phyloP scores from a whole-genome alignment of 2,113 vertebrate species.

The Lamprotornis superbus region DNA sequence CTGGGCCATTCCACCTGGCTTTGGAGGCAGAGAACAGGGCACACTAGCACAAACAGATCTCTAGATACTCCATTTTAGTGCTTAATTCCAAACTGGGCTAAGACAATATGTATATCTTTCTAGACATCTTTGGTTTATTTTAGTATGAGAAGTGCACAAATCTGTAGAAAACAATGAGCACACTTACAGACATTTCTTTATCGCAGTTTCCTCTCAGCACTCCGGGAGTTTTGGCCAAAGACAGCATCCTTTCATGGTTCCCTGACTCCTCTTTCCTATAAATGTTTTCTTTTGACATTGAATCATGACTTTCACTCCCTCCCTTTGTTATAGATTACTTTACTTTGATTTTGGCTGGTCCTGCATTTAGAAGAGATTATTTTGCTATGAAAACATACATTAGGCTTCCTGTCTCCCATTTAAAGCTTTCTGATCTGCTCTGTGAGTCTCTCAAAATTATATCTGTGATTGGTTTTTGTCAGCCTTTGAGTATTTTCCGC shows the following conservation, averaged over 20 bases:
- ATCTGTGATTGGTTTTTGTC: neutral
- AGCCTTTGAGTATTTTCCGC: neutral
- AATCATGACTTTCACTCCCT: neutral
- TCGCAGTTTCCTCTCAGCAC: neutral
- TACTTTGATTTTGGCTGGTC: neutral
- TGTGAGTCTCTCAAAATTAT: neutral
- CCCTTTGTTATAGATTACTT: neutral
- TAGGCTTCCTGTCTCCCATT: conserved; percentile 6
- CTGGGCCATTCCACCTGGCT: neutral
- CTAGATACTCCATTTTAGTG: neutral
- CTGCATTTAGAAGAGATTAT: conserved; percentile 9
- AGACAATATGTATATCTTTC: neutral
- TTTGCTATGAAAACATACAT: conserved; percentile 24
- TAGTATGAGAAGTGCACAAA: neutral
- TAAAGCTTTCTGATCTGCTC: neutral
- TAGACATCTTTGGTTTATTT: neutral
- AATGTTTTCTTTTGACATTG: conserved; percentile 46
- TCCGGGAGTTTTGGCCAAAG: neutral
- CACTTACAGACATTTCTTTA: neutral
- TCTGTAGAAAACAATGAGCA: neutral
- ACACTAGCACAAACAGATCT: neutral
- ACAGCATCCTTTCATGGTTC: conserved; percentile 24
- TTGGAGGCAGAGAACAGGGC: neutral
- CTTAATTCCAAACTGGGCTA: neutral
- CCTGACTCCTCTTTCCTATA: neutral